Base-by-base conservation (phyloP, 53 echinoderm and acorn worm species). In the Echinarachnius parma region DNA sequence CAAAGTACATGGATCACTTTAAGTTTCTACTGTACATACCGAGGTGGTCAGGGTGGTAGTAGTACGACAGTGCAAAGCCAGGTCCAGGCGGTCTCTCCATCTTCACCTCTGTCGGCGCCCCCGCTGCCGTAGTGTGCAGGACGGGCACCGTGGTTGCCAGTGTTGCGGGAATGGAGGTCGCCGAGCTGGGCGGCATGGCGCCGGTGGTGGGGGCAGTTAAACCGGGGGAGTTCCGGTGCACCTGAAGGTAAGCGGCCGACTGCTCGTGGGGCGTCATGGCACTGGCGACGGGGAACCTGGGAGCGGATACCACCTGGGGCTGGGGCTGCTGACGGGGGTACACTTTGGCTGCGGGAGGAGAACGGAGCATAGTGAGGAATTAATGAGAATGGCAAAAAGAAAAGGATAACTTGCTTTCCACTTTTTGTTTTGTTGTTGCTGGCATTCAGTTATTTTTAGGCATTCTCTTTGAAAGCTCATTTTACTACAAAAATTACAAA, bases 311-410 rank as follows among this genome's bases (percentile, higher is more conserved):
- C 44, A 56, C 44, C 25, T 54, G 58, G 9, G 68, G 68, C 20
- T 75, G 82, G 10, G 80, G 84, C 31, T 84, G 80, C 55, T 92
- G 87, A 4, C 86, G 81, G 54, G 93, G 93, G 48, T 89, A 92
- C 20, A 92, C 93, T 62, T 92, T 92, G 67, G 93, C 93, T 92
- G 88, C 11, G 3, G 49, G 31, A 28, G 30, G 30, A 48, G n/a
- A n/a, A n/a, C n/a, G n/a, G n/a, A n/a, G n/a, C n/a, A n/a, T n/a
- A n/a, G n/a, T n/a, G n/a, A n/a, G n/a, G n/a, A n/a, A n/a, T n/a
- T n/a, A n/a, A n/a, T n/a, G n/a, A n/a, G n/a, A n/a, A n/a, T n/a
- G n/a, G n/a, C n/a, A n/a, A n/a, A n/a, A n/a, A n/a, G n/a, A n/a
- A n/a, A n/a, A n/a, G n/a, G n/a, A n/a, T n/a, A n/a, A n/a, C n/a